phyloP scores from a whole-genome alignment of 2,113 vertebrate genomes.

The Stegostoma tigrinum region DNA sequence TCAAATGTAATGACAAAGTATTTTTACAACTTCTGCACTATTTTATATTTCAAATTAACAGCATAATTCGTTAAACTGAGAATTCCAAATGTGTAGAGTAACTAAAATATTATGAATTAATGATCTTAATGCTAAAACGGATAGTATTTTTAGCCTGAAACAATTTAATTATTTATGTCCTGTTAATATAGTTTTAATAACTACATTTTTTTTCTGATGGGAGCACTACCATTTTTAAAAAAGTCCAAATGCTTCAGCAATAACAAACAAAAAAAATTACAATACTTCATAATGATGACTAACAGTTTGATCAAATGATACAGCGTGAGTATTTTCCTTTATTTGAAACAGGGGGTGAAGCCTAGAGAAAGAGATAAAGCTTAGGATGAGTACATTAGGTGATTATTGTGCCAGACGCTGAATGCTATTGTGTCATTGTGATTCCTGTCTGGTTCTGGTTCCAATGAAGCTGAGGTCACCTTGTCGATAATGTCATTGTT shows the following conservation, averaged over 20 bases:
- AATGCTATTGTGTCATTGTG: too few species aligned
- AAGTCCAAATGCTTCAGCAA: background rate
- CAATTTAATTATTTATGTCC: background rate
- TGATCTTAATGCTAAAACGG: background rate
- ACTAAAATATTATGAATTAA: constrained; percentile 5
- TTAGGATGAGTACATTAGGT: too few species aligned
- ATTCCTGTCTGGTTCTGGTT: background rate
- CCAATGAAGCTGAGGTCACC: background rate
- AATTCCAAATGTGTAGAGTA: background rate
- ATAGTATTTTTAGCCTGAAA: background rate
- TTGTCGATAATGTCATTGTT: background rate
- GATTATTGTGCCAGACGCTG: too few species aligned
- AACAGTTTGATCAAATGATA: too few species aligned
- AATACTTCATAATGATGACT: background rate
- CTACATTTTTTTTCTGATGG: background rate
- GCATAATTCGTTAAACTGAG: background rate
- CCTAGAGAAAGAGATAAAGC: too few species aligned
- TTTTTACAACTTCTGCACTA: background rate
- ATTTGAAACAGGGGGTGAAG: too few species aligned
- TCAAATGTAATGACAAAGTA: background rate
- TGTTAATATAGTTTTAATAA: background rate
- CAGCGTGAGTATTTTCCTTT: too few species aligned
- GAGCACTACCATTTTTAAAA: background rate
- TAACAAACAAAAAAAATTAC: background rate
- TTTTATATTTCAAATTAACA: background rate